phyloP scores from a whole-genome alignment of 2,113 vertebrate genomes.

The Rhynchopsitta pachyrhyncha region DNA sequence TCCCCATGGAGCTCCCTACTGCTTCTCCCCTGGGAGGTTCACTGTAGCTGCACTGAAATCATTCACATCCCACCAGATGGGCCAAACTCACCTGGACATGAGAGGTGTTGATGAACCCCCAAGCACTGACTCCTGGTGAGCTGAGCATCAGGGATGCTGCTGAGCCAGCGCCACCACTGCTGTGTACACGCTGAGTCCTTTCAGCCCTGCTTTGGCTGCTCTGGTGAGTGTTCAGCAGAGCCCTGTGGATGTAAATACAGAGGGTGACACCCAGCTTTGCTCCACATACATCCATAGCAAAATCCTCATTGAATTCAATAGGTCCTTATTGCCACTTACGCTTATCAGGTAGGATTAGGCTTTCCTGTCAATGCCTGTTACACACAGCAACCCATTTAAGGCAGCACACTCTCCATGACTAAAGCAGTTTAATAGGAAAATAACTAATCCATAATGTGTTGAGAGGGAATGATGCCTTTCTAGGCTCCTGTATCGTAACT shows the following conservation, averaged over 20 bases:
- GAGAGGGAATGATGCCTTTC: constrained; percentile 60
- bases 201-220: not conserved
- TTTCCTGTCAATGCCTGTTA: not conserved
- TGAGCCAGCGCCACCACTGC: not conserved
- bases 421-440: constrained; percentile 68
- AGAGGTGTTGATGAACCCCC: not conserved
- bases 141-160: not conserved
- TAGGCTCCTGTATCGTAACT: constrained; percentile 45
- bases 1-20: not conserved
- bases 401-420: constrained; percentile 43
- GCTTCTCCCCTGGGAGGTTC: not conserved
- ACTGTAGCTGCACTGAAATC: not conserved
- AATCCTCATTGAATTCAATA: not conserved
- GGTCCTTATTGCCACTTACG: not conserved
- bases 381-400: constrained; percentile 30
- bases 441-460: constrained; percentile 59
- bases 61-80: not conserved
- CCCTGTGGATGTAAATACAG: not conserved
- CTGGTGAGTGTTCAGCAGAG: accelerated
- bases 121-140: not conserved
- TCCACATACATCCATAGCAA: not conserved
- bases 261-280: not conserved
- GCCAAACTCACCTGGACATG: not conserved
- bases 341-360: not conserved
- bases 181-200: not conserved